Evolutionary conservation across 2,797 vertebrate genomes (phyloP), one percentile per base, ranked within the genome.

Genomic region (Tenualosa thibaudeaui): DNA sequence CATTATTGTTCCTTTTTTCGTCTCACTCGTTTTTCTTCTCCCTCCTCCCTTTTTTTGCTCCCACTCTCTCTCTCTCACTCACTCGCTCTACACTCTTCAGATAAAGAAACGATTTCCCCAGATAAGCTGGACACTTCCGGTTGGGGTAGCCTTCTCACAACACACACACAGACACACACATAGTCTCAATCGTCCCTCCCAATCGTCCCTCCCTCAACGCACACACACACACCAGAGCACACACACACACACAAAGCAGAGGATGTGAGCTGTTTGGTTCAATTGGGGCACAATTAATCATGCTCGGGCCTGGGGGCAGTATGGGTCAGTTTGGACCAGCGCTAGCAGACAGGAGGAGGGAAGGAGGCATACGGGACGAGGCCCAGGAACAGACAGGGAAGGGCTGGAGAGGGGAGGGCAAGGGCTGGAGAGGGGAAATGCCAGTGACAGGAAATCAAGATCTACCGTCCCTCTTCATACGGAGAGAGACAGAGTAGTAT

Each of bases 41-140:
- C 19, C 26, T 5, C n/a, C 26, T 84, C 60, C 0, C 53, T 7
- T 56, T 56, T 56, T 56, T 5, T 22, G 6, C 60, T 46, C 2
- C 24, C 22, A 2, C 56, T 2, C 19, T 62, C 58, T 60, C 22
- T 22, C 65, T 68, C 24, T 65, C 62, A 26, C 24, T 65, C 24
- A 26, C 26, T 15, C 13, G 5, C 17, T 19, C 15, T 78, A 78
- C 56, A 26, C 62, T 51, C 26, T 43, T 81, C 81, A 50, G 87
- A 82, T 88, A 86, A 85, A 85, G 84, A 78, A 85, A 75, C 9
- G 68, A 83, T 84, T 85, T 86, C 85, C 85, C 71, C 40, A 2
- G 24, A 78, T 51, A 24, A 31, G 71, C 24, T n/a, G 37, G 71
- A 53, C 75, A 83, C 86, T 86, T 88, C 86, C 87, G 81, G 85